Base-by-base conservation (phyloP, 2,888 invertebrate species). In the Antitype chi region DNA sequence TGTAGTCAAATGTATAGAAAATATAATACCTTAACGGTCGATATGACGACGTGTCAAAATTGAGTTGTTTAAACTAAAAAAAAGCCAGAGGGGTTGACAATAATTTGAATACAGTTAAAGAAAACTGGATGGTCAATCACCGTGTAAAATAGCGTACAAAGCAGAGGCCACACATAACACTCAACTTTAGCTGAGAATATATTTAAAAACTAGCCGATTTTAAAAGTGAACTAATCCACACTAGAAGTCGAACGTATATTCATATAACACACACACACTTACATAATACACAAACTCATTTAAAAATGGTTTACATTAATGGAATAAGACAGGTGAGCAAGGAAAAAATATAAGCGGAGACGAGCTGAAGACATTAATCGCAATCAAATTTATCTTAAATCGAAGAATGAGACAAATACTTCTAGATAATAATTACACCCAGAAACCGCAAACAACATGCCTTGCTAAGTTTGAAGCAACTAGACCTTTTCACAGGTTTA, bases 381-480 rank as follows among this genome's bases (percentile, higher is more conserved):
- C 60, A 23, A 38, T 67, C 55, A 7, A 52, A 6, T 23, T 64
- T 59, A 70, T 77, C 77, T 70, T 13, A 7, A 38, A 28, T 9
- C 23, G 8, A 75, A 49, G 11, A 53, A 60, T 43, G 52, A 38
- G 25, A 28, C 15, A 23, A 57, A 17, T 25, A 57, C 32, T 53
- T 63, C 47, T 11, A 23, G 52, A 4, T 47, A 43, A 4, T 47
- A 43, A 43, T 17, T 43, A 5, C 32, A 38, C 5, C 9, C 11
- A 53, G 20, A 78, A 55, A 52, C 52, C 13, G 28, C 52, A 52
- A 69, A 64, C 47, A 80, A 43, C 59, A 55, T 38, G 43, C 28
- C 52, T 43, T 52, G 9, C 25, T 59, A 32, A 53, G 15, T 28
- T 55, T n/a, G 43, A 15, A 78, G 28, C 17, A 62, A 52, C 17